Percentiles rank a stretch among this genome's conserved stretches.
Conservation (phyloP, 2,888 invertebrate species). For the Noctua janthe region DNA sequence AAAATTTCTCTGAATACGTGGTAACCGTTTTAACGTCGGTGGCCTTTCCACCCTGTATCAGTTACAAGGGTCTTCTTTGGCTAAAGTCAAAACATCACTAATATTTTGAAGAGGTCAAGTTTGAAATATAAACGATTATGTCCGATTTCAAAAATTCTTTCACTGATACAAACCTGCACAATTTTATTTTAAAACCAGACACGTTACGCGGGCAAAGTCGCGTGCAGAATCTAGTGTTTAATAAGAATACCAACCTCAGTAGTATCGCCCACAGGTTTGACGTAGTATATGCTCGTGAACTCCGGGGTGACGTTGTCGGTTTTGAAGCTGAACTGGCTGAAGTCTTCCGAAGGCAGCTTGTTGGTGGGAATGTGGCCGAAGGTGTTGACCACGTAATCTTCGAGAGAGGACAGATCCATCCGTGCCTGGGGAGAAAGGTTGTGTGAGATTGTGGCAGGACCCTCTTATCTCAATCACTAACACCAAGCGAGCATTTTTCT, state of each 20-base stretch:
- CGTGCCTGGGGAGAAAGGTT: conserved; percentile 80
- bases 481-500: neutral
- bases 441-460: neutral
- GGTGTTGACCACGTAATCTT: conserved; percentile 91
- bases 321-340: conserved; percentile 84
- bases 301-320: conserved; percentile 89
- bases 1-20: no score
- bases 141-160: no score
- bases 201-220: neutral
- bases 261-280: conserved; percentile 94
- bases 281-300: conserved; percentile 93
- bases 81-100: no score
- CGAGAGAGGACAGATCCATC: conserved; percentile 91
- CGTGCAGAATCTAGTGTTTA: neutral
- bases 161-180: neutral
- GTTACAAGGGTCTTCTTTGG: no score
- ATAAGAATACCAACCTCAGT: conserved; percentile 88
- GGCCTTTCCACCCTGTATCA: no score
- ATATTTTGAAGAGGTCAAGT: no score
- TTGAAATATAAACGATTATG: no score
- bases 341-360: conserved; percentile 91
- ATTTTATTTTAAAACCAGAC: neutral
- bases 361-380: conserved; percentile 94
- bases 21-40: no score
- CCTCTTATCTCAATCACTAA: neutral